phyloP scores from a whole-genome alignment of 1,140 invertebrate genomes.

The Lanistes nyassanus region DNA sequence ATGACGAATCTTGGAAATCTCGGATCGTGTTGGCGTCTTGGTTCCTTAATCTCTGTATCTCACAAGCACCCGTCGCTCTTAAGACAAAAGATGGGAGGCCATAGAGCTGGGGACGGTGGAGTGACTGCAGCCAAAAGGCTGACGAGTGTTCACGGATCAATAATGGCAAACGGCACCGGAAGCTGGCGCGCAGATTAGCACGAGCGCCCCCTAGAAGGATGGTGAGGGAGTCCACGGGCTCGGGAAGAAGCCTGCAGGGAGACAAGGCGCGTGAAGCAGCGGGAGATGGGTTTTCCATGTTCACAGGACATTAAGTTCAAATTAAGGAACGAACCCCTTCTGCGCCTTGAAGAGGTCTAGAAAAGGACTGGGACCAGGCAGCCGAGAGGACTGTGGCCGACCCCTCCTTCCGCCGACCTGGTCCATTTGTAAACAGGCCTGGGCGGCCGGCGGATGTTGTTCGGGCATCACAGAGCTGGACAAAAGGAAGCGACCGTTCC shows the following conservation, averaged over 20 bases:
- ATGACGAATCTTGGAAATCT: too few relatives aligned
- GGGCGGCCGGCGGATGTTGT: background rate
- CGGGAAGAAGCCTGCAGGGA: conserved; percentile 4
- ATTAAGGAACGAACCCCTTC: conserved; percentile 23
- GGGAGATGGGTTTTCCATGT: conserved; percentile 19
- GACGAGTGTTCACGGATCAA: background rate
- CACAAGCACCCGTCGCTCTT: background rate
- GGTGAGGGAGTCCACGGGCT: background rate
- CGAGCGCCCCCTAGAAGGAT: background rate
- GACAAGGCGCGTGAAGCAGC: conserved; percentile 1
- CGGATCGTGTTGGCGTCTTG: background rate
- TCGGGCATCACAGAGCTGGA: background rate
- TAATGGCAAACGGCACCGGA: background rate
- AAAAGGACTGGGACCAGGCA: background rate
- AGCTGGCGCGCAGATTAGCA: background rate
- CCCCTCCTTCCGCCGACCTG: conserved; percentile 12
- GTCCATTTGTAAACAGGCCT: background rate
- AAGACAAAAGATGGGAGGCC: background rate
- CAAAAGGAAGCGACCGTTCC: background rate
- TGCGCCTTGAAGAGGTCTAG: background rate
- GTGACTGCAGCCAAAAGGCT: background rate
- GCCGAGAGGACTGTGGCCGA: background rate
- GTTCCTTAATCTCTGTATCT: background rate
- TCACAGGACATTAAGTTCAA: conserved; percentile 25
- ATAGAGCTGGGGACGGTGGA: background rate